Evolutionary conservation across 2,888 invertebrate genomes (phyloP).

Genomic region (Arge pagana): DNA sequence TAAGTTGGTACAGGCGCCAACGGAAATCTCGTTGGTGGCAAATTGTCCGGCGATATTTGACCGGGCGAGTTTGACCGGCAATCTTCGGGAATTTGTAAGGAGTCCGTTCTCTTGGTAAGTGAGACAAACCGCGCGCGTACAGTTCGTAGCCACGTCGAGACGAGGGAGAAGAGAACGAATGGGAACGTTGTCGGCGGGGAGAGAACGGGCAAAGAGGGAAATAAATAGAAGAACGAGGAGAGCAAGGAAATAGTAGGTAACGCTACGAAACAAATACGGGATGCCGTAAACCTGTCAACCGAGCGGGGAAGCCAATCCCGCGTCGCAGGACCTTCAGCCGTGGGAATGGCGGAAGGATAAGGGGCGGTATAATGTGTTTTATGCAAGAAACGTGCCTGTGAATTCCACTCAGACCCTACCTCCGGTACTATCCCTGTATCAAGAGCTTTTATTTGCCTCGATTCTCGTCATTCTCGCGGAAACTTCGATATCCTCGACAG

Average conservation of each 20-base stretch:
- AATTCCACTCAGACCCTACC: slow-evolving; percentile 27
- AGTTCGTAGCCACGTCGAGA: not conserved
- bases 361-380: slow-evolving; percentile 41
- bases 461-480: slow-evolving; percentile 3
- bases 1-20: too few relatives aligned
- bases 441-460: slow-evolving; percentile 6
- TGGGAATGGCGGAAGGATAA: too few relatives aligned
- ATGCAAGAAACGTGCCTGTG: slow-evolving; percentile 48
- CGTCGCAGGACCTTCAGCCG: too few relatives aligned
- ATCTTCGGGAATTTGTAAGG: not conserved
- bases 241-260: too few relatives aligned
- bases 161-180: not conserved
- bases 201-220: too few relatives aligned
- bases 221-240: not conserved
- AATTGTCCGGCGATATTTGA: too few relatives aligned
- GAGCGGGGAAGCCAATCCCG: slow-evolving; percentile 22
- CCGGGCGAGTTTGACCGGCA: not conserved
- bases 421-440: too few relatives aligned
- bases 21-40: too few relatives aligned
- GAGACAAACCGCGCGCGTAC: not conserved
- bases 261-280: slow-evolving; percentile 22
- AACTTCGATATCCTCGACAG: too few relatives aligned
- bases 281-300: slow-evolving; percentile 23
- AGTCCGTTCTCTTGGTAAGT: not conserved
- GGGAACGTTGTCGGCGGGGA: not conserved